Conservation (phyloP, 2,888 invertebrate species). For the Glaucopsyche alexis region DNA sequence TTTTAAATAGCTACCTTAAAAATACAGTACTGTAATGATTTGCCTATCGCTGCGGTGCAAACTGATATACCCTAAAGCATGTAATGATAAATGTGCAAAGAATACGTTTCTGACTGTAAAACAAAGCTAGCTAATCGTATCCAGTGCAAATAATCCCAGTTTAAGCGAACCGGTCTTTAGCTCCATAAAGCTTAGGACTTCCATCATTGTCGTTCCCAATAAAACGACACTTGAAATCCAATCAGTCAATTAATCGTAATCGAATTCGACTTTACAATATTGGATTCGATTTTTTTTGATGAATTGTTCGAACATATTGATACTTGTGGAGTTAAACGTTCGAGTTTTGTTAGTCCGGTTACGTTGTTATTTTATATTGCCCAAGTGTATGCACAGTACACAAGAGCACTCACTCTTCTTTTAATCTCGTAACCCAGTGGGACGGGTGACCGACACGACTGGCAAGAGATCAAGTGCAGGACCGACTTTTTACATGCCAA, state of each 20-base stretch:
- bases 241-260: slow-evolving; percentile 28
- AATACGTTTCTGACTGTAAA: neutral
- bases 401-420: too few species aligned
- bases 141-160: neutral
- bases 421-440: too few species aligned
- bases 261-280: slow-evolving; percentile 14
- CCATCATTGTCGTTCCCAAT: slow-evolving; percentile 4
- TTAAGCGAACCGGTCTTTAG: neutral
- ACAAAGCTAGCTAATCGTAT: neutral
- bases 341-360: neutral
- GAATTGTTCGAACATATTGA: neutral
- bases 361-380: too few species aligned
- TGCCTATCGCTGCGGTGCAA: too few species aligned
- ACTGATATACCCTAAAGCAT: too few species aligned
- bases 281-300: neutral
- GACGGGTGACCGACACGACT: too few species aligned
- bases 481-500: too few species aligned
- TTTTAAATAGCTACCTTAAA: too few species aligned
- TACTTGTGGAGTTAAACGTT: neutral
- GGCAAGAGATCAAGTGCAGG: too few species aligned
- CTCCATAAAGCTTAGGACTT: slow-evolving; percentile 3
- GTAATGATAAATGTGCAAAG: too few species aligned
- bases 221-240: slow-evolving; percentile 17
- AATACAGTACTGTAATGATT: too few species aligned
- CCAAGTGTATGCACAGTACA: too few species aligned